Evolutionary conservation across 2,113 vertebrate species (phyloP).

Genomic region (Pao palembangensis): DNA sequence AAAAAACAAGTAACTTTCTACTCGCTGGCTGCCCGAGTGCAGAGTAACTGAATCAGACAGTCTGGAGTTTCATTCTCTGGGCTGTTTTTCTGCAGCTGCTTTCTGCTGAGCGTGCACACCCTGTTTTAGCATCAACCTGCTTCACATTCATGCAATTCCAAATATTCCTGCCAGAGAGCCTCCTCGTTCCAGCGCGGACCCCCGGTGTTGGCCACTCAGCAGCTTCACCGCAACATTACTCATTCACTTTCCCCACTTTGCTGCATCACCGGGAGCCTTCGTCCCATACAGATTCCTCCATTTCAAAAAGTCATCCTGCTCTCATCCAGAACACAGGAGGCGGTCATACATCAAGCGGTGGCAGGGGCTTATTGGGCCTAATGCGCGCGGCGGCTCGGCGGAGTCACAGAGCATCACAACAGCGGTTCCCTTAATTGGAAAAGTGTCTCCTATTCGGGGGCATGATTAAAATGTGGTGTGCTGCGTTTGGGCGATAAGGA

Average conservation of each 20-base stretch:
- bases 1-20: too few relatives aligned
- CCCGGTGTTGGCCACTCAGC: conserved; percentile 58
- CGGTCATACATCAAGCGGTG: conserved; percentile 56
- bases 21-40: too few relatives aligned
- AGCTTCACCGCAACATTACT: conserved; percentile 54
- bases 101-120: conserved; percentile 39
- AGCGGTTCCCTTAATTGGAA: conserved; percentile 72
- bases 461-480: conserved; percentile 72
- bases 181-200: conserved; percentile 25
- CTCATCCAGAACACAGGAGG: conserved; percentile 55
- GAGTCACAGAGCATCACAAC: conserved; percentile 47
- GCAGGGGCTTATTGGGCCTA: conserved; percentile 34
- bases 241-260: conserved; percentile 36
- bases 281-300: conserved; percentile 37
- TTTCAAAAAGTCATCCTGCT: conserved; percentile 53
- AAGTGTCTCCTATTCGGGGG: conserved; percentile 67
- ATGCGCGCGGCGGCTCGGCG: conserved; percentile 25
- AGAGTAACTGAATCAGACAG: too few relatives aligned
- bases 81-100: conserved; percentile 34
- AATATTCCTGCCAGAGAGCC: conserved; percentile 32
- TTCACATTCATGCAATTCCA: conserved; percentile 53
- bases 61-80: conserved; percentile 18
- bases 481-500: conserved; percentile 68
- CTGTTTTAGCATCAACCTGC: conserved; percentile 28
- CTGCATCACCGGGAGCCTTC: conserved; percentile 28